These are phyloP conservation scores for Phainopepla nitens DNA, from an alignment of 2,113 vertebrate genomes.

Conservation along the genomic window DNA sequence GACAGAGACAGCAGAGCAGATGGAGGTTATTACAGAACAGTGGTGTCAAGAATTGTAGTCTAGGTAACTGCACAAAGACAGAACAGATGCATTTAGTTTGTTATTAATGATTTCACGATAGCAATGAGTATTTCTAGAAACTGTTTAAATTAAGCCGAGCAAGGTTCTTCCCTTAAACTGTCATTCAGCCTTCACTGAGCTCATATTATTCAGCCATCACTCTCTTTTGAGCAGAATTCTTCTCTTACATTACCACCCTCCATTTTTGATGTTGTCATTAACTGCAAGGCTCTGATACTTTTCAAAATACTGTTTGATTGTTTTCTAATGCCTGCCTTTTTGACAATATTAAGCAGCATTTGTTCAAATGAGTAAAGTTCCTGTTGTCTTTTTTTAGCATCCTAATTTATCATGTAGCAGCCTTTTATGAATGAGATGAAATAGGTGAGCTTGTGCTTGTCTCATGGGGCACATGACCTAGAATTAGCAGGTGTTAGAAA, in stretches of 20 bases:
- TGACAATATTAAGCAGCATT: background rate
- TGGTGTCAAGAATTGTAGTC: constrained; percentile 70
- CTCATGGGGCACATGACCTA: background rate
- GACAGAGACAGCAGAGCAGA: constrained; percentile 73
- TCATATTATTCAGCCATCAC: constrained; percentile 32
- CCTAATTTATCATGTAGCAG: background rate
- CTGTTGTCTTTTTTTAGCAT: background rate
- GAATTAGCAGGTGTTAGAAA: background rate
- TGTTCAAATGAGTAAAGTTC: background rate
- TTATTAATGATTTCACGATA: constrained; percentile 71
- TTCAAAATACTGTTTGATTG: background rate
- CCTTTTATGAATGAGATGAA: background rate
- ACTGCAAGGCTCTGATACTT: background rate
- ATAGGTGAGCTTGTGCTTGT: background rate
- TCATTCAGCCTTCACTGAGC: constrained; percentile 40
- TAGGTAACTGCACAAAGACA: constrained; percentile 72
- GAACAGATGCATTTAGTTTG: constrained; percentile 68
- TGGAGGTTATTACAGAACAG: constrained; percentile 74
- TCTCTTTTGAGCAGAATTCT: constrained; percentile 29
- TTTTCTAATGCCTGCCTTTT: background rate
- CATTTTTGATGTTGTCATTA: constrained; percentile 31
- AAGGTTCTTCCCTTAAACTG: constrained; percentile 60
- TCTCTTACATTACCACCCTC: background rate
- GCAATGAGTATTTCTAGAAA: constrained; percentile 52
- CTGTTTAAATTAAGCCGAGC: constrained; percentile 61